phyloP scores from a whole-genome alignment of 2,888 invertebrate species.

The Eupithecia tripunctaria region DNA sequence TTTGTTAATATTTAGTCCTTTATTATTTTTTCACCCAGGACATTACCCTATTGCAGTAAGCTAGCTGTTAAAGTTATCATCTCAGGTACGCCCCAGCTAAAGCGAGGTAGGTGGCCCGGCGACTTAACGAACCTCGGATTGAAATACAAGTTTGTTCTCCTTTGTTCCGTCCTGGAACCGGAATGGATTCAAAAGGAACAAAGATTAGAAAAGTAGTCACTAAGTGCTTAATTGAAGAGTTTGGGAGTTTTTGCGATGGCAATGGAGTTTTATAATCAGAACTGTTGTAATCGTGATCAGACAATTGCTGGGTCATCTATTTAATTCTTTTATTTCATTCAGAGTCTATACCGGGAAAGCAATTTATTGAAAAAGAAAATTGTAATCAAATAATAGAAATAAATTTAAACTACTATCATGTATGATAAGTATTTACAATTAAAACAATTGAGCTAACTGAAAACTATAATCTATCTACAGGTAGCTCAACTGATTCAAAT shows the following conservation, averaged over 20 bases:
- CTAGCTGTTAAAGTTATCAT: not conserved
- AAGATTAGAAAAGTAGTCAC: constrained; percentile 36
- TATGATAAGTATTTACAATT: too few relatives aligned
- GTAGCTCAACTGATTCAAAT: too few relatives aligned
- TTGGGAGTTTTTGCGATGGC: constrained; percentile 21
- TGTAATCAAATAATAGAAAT: too few relatives aligned
- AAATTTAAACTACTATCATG: too few relatives aligned
- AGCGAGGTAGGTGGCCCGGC: constrained; percentile 24
- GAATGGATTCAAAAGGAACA: constrained; percentile 38
- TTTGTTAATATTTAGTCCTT: too few relatives aligned
- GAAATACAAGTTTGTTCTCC: constrained; percentile 49
- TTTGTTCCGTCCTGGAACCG: constrained; percentile 39
- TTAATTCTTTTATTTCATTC: too few relatives aligned
- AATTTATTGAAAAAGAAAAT: too few relatives aligned
- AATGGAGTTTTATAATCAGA: not conserved
- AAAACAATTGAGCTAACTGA: too few relatives aligned
- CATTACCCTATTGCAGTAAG: too few relatives aligned
- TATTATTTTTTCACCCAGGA: too few relatives aligned
- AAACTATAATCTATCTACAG: too few relatives aligned
- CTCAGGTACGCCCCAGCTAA: not conserved
- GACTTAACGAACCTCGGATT: constrained; percentile 58
- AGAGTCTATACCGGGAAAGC: too few relatives aligned
- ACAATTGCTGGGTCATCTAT: not conserved
- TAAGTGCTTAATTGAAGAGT: constrained; percentile 39
- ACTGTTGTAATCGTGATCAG: not conserved